Percentiles rank a stretch among this genome's conserved stretches.
Conservation (phyloP, 1,140 invertebrate genomes). For the Metopolophium dirhodum region DNA sequence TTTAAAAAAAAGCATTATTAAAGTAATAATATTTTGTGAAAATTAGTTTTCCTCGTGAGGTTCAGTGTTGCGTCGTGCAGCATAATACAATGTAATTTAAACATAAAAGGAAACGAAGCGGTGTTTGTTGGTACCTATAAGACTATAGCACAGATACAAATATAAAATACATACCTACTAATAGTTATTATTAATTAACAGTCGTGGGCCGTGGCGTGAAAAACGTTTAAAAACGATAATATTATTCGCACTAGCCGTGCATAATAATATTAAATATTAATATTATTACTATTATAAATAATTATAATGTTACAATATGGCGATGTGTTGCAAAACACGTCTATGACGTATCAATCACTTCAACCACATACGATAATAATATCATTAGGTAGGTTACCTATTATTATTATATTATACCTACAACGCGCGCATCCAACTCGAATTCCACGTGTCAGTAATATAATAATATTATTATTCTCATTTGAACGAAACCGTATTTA, state of each 20-base stretch:
- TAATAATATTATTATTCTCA: constrained; percentile 8
- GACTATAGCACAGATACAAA: not conserved
- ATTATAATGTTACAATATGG: not conserved
- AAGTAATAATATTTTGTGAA: not conserved
- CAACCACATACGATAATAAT: not conserved
- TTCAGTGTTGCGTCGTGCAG: not conserved
- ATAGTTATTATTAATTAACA: constrained; percentile 15
- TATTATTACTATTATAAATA: constrained; percentile 1
- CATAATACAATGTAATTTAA: not conserved
- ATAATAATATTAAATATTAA: not conserved
- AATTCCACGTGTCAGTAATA: not conserved
- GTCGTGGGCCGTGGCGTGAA: not conserved
- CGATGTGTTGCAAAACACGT: not conserved
- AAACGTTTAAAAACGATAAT: constrained; percentile 3
- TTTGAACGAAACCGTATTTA: not conserved
- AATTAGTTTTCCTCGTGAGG: not conserved
- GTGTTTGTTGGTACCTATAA: not conserved
- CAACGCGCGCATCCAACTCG: not conserved
- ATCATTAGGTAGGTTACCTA: not conserved
- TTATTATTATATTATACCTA: not conserved
- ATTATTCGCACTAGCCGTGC: not conserved
- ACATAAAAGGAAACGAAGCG: constrained; percentile 2
- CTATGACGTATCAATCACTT: not conserved
- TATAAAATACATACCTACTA: not conserved
- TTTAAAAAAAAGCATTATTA: not conserved